Percentiles rank a stretch among this genome's conserved stretches.
These are phyloP conservation scores for Colletes latitarsis DNA, from an alignment of 1,140 invertebrate species.

Conservation along the genomic window DNA sequence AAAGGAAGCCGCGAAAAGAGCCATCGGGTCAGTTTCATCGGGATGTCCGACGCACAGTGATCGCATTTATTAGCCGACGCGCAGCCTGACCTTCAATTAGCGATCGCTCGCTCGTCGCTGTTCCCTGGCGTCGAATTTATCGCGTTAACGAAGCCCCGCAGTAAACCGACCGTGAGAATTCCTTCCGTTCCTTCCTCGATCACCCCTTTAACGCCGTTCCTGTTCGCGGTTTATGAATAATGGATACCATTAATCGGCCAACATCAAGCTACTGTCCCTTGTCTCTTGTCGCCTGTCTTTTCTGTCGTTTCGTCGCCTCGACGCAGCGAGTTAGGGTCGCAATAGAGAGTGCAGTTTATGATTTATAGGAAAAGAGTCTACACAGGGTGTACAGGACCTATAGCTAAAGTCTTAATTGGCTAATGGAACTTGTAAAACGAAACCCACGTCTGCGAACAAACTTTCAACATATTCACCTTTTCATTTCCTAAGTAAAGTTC, in stretches of 20 bases:
- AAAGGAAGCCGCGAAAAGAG: too few relatives aligned
- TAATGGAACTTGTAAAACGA: too few relatives aligned
- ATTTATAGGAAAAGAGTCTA: too few relatives aligned
- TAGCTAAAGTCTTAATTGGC: too few relatives aligned
- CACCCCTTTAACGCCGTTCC: constrained; percentile 49
- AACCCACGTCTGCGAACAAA: too few relatives aligned
- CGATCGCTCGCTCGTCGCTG: constrained; percentile 52
- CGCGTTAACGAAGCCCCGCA: constrained; percentile 68
- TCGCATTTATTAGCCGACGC: constrained; percentile 17
- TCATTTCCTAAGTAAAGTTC: too few relatives aligned
- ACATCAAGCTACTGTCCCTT: not conserved
- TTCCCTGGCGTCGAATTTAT: constrained; percentile 57
- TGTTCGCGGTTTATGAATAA: constrained; percentile 72
- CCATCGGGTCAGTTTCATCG: constrained; percentile 9
- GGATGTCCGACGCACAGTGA: not conserved
- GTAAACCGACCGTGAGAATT: constrained; percentile 73
- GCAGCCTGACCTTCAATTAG: constrained; percentile 33
- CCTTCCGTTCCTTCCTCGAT: constrained; percentile 29
- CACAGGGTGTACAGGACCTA: too few relatives aligned
- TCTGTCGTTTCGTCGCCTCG: not conserved
- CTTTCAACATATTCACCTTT: too few relatives aligned
- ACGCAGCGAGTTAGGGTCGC: not conserved
- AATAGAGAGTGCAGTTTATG: not conserved
- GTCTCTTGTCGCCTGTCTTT: not conserved
- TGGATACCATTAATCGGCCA: constrained; percentile 65